A percentile compares a stretch with the other conserved stretches of the same genome.
Evolutionary conservation across 2,797 vertebrate species (phyloP).

Genomic region (Rhabdophis nuchalis): DNA sequence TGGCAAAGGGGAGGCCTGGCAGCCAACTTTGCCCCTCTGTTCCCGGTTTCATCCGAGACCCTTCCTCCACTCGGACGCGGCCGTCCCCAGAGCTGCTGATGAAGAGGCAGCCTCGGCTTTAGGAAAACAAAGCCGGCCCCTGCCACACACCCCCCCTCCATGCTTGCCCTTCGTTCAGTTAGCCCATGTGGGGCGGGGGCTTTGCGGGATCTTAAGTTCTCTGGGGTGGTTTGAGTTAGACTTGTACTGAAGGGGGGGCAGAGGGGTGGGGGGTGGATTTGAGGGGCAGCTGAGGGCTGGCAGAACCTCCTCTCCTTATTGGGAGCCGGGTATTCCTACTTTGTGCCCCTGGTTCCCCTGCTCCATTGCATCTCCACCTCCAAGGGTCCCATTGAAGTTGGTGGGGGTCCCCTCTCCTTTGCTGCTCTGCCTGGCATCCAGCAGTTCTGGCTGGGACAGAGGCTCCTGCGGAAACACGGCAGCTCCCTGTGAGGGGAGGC

Average conservation of each 20-base stretch:
- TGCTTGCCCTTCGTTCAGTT: not conserved
- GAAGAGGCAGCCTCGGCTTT: not conserved
- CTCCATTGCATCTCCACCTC: not conserved
- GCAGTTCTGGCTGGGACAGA: not conserved
- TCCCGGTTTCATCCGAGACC: not conserved
- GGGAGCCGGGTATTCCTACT: not conserved
- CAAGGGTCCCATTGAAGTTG: not conserved
- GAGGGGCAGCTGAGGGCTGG: not conserved
- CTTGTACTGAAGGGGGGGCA: not conserved
- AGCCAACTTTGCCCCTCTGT: not conserved
- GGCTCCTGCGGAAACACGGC: not conserved
- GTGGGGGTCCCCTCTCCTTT: not conserved
- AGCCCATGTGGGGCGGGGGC: not conserved
- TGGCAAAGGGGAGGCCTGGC: not conserved
- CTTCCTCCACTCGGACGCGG: no score
- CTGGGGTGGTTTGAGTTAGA: not conserved
- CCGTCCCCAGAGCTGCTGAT: not conserved
- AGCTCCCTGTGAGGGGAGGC: not conserved
- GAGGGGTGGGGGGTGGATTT: not conserved
- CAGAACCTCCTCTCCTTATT: not conserved
- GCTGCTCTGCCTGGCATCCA: not conserved
- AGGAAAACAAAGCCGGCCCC: not conserved
- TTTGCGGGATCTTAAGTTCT: not conserved
- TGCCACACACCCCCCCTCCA: rapidly evolving
- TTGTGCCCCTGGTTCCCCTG: not conserved